phyloP scores from a whole-genome alignment of 2,113 vertebrate species.

The Ptychochromis oligacanthus region DNA sequence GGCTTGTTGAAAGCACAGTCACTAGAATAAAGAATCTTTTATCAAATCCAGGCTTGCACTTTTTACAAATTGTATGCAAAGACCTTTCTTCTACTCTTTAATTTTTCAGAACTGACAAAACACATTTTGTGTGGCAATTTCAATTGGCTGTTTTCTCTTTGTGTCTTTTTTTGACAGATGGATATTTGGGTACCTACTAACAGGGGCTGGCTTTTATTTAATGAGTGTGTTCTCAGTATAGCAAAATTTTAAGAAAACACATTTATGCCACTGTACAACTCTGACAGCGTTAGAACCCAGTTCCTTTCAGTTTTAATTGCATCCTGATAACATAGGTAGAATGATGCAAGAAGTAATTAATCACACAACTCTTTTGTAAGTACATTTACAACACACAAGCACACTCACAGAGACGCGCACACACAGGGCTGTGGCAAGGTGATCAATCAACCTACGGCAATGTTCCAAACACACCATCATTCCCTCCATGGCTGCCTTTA shows the following conservation, averaged over 20 bases:
- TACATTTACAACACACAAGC: constrained; percentile 32
- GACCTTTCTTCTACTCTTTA: constrained; percentile 38
- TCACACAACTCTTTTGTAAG: constrained; percentile 53
- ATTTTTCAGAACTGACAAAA: constrained; percentile 51
- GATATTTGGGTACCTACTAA: constrained; percentile 33
- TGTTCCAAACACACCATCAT: constrained; percentile 57
- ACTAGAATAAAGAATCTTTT: constrained; percentile 59
- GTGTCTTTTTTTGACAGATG: constrained; percentile 33
- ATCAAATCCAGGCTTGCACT: constrained; percentile 51
- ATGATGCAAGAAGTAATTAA: constrained; percentile 60
- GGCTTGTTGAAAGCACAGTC: constrained; percentile 63
- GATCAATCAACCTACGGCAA: constrained; percentile 66
- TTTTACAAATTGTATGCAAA: constrained; percentile 58
- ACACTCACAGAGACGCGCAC: constrained; percentile 17
- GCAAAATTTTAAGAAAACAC: constrained; percentile 16
- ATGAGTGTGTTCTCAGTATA: constrained; percentile 21
- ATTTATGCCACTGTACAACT: constrained; percentile 20
- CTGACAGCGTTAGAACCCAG: constrained; percentile 15
- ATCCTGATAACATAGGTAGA: constrained; percentile 44
- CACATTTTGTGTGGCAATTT: constrained; percentile 34
- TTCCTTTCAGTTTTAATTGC: constrained; percentile 63
- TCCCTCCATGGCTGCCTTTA: constrained; percentile 54
- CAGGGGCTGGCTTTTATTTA: constrained; percentile 33
- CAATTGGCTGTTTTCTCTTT: constrained; percentile 20
- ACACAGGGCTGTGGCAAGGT: constrained; percentile 31